Evolutionary conservation across 1,140 invertebrate genomes (phyloP).

Genomic region (Hestina assimilis): DNA sequence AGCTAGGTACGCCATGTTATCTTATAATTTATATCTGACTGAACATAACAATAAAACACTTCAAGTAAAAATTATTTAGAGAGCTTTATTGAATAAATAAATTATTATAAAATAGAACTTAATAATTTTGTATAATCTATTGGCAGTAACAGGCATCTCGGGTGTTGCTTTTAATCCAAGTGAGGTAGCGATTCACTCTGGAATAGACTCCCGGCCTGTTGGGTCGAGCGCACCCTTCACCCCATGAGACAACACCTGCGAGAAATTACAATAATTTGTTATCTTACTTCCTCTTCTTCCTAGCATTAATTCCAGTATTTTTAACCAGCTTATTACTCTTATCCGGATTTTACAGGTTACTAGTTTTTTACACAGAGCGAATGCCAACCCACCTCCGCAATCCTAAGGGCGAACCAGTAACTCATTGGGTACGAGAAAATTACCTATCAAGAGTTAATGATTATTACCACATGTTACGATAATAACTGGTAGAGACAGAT

Average conservation of each 20-base stretch:
- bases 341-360: no score
- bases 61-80: background rate
- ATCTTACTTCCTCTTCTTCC: background rate
- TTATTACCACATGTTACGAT: no score
- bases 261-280: conserved; percentile 3
- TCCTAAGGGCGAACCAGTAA: no score
- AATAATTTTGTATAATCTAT: conserved; percentile 24
- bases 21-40: background rate
- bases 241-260: conserved; percentile 73
- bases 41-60: background rate
- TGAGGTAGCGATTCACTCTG: conserved; percentile 86
- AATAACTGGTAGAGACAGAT: no score
- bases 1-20: background rate
- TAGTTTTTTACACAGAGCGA: no score
- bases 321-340: no score
- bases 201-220: conserved; percentile 93
- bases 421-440: no score
- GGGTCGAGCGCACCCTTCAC: conserved; percentile 85
- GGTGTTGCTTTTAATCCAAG: conserved; percentile 85
- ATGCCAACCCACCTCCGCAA: no score
- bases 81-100: conserved; percentile 8
- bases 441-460: no score
- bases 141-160: conserved; percentile 83
- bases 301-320: no score
- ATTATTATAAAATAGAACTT: conserved; percentile 18